Percentiles rank a stretch among this genome's conserved stretches.
phyloP scores from a whole-genome alignment of 2,888 invertebrate genomes.

The Stenoptilia bipunctidactyla region DNA sequence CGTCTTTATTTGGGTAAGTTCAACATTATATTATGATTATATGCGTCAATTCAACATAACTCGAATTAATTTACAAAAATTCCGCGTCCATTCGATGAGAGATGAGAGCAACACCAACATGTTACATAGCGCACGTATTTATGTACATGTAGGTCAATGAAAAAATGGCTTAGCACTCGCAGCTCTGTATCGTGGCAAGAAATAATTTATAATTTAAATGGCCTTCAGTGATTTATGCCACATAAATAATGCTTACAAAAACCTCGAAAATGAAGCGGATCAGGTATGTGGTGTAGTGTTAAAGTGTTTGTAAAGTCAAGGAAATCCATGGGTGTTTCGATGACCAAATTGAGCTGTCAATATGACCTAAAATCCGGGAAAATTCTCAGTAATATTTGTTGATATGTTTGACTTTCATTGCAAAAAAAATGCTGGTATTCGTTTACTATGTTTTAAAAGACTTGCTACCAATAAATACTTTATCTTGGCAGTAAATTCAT shows the following conservation, averaged over 20 bases:
- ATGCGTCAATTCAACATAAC: no score
- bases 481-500: no score
- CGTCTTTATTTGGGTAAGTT: no score
- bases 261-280: constrained; percentile 65
- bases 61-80: no score
- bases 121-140: constrained; percentile 44
- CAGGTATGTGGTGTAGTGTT: constrained; percentile 41
- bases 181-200: constrained; percentile 67
- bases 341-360: constrained; percentile 57
- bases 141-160: constrained; percentile 70
- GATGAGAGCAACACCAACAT: constrained; percentile 50
- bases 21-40: no score
- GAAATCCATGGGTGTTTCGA: constrained; percentile 52
- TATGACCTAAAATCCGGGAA: constrained; percentile 58
- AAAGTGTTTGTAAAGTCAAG: constrained; percentile 31
- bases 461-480: no score
- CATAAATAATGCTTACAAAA: constrained; percentile 65
- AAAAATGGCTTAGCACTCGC: constrained; percentile 67
- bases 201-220: constrained; percentile 69
- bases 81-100: no score
- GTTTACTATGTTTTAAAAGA: no score
- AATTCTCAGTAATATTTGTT: constrained; percentile 31
- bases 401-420: constrained; percentile 27
- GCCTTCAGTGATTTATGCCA: constrained; percentile 71
- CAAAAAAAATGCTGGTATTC: constrained; percentile 5